Base-by-base conservation (phyloP, 1,140 invertebrate species). In the Oppia nitens region DNA sequence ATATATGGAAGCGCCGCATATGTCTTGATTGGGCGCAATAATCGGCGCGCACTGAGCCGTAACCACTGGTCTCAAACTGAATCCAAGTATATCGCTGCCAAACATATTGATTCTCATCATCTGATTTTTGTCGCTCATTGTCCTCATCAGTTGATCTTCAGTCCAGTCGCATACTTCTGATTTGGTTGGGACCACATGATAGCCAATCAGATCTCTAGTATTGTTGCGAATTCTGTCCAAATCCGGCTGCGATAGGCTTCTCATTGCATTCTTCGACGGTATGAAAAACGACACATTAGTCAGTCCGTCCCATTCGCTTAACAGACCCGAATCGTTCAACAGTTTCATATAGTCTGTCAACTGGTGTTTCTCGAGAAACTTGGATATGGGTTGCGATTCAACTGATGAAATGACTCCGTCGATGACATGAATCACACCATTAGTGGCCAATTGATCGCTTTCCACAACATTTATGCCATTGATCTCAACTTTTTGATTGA, bases 11-110 rank as follows among this genome's bases (percentile, higher is more conserved):
- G 78, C 78, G 12, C 77, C 78, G 61, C 79, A 81, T 25, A 76
- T 77, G 60, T 77, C 69, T 57, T 77, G 75, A 65, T 83, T 80
- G 25, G 77, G 70, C 54, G 75, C 73, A 1, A 75, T 73, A 0
- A 83, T 62, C 29, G 72, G 69, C 14, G 79, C 78, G 66, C 82
- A 83, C 66, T 82, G 80, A 0, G 78, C 78, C 2, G 79, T 81
- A 32, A 74, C 71, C 6, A 40, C 32, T 40, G 32, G 17, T 24
- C 63, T 60, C n/a, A 64, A 60, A 29, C 71, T 28, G 47, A 64
- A 24, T 29, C 57, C 62, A 26, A 60, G 62, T 55, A 61, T 62
- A 60, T 59, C 23, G 53, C 62, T 75, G 53, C 62, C 75, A 66
- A 78, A 80, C 0, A 79, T 65, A 65, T 80, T 79, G 6, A 81